Evolutionary conservation across 2,888 invertebrate genomes (phyloP).

Genomic region (Dolichopus griseipennis): DNA sequence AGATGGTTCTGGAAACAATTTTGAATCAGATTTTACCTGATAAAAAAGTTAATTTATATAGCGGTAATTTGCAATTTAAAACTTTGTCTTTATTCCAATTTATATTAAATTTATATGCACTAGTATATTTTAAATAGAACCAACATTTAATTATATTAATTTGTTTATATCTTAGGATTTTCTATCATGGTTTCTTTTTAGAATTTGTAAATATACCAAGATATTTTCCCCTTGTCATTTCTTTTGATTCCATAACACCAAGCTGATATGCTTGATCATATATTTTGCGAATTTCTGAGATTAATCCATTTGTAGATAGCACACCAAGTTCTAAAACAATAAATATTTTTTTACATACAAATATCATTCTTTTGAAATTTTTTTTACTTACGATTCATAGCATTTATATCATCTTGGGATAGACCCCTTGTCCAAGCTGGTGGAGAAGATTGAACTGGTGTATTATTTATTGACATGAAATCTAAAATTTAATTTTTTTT

Average conservation of each 20-base stretch:
- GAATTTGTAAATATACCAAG: conserved; percentile 65
- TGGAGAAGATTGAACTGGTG: conserved; percentile 45
- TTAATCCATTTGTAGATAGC: conserved; percentile 70
- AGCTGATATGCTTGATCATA: conserved; percentile 92
- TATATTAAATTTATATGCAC: too few relatives aligned
- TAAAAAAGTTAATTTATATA: too few relatives aligned
- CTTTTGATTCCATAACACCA: conserved; percentile 89
- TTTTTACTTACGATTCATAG: conserved; percentile 63
- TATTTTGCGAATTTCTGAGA: conserved; percentile 87
- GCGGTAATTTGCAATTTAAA: too few relatives aligned
- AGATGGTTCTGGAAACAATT: too few relatives aligned
- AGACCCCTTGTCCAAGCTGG: conserved; percentile 61
- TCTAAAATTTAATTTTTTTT: conserved; percentile 50
- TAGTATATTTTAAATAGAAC: too few relatives aligned
- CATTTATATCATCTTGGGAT: conserved; percentile 62
- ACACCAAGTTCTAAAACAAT: conserved; percentile 59
- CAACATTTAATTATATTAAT: too few relatives aligned
- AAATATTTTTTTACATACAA: conserved; percentile 8
- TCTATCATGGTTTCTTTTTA: conserved; percentile 25
- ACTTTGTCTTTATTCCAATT: too few relatives aligned
- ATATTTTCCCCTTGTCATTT: conserved; percentile 93
- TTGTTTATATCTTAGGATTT: too few relatives aligned
- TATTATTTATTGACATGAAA: conserved; percentile 62
- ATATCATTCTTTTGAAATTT: not conserved
- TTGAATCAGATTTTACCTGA: too few relatives aligned